phyloP scores from a whole-genome alignment of 23 tunicate genomes.

The Clavelina lepadiformis region DNA sequence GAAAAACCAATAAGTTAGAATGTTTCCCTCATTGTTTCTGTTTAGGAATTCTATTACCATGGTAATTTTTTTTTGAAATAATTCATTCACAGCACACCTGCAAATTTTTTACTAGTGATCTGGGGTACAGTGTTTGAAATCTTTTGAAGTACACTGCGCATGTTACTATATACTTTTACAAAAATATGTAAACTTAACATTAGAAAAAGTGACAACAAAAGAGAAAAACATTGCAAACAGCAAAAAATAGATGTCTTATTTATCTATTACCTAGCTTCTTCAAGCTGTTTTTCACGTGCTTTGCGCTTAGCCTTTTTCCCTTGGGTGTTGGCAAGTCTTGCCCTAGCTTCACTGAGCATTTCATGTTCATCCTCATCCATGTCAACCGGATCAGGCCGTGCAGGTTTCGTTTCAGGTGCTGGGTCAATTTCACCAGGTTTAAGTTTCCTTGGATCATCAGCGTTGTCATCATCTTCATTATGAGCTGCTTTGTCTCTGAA shows the following conservation, averaged over 20 bases:
- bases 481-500: constrained; percentile 86
- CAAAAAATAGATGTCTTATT: background rate
- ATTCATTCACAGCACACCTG: too few species aligned
- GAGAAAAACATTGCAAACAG: background rate
- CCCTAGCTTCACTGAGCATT: constrained; percentile 96
- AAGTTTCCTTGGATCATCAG: constrained; percentile 91
- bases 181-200: background rate
- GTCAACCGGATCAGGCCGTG: constrained; percentile 97
- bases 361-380: constrained; percentile 99
- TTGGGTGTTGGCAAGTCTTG: constrained; percentile 96
- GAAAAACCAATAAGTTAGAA: too few species aligned
- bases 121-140: too few species aligned
- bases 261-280: constrained; percentile 76
- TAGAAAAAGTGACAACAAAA: background rate
- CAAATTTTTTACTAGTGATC: too few species aligned
- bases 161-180: background rate
- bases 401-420: constrained; percentile 99
- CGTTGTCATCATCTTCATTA: constrained; percentile 81
- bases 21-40: too few species aligned
- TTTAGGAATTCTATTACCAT: too few species aligned
- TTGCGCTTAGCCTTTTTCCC: constrained; percentile 99
- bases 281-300: constrained; percentile 97
- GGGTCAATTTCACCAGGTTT: constrained; percentile 99
- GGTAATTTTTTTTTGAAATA: too few species aligned
- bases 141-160: background rate